Percentiles rank a stretch among this genome's conserved stretches.
Conservation (phyloP, 1,140 invertebrate species). For the Magallana angulata region DNA sequence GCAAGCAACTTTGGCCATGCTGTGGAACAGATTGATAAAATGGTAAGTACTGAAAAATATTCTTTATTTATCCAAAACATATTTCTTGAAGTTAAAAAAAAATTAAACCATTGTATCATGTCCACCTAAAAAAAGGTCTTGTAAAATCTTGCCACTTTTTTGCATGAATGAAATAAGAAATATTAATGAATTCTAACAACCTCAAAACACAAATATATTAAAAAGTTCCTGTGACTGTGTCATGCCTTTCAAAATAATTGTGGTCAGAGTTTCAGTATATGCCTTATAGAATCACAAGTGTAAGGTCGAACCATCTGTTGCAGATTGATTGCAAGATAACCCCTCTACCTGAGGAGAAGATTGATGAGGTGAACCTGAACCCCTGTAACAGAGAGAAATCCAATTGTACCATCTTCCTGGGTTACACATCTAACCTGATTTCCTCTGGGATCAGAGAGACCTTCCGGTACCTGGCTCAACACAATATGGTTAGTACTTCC, state of each 20-base stretch:
- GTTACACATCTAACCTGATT: conserved; percentile 98
- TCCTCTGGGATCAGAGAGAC: conserved; percentile 96
- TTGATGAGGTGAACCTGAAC: conserved; percentile 69
- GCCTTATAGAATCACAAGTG: not conserved
- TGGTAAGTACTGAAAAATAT: conserved; percentile 83
- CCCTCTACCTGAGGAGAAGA: conserved; percentile 64
- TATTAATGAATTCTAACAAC: no score
- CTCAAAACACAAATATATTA: no score
- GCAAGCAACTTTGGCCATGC: conserved; percentile 96
- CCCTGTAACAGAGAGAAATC: conserved; percentile 67
- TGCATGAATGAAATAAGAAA: no score
- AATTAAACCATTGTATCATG: not conserved
- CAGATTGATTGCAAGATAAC: conserved; percentile 76
- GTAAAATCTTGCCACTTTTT: no score
- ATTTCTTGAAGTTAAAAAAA: not conserved
- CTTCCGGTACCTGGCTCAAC: conserved; percentile 90
- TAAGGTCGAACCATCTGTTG: conserved; percentile 22
- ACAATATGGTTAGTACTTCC: conserved; percentile 85
- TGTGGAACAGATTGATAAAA: conserved; percentile 94
- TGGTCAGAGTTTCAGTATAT: no score
- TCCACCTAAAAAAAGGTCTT: no score
- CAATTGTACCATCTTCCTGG: conserved; percentile 96
- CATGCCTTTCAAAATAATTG: no score
- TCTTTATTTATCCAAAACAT: not conserved
- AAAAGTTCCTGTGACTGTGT: no score